Evolutionary conservation across 2,797 vertebrate species (phyloP).

Genomic region (Rhinichthys osculus): DNA sequence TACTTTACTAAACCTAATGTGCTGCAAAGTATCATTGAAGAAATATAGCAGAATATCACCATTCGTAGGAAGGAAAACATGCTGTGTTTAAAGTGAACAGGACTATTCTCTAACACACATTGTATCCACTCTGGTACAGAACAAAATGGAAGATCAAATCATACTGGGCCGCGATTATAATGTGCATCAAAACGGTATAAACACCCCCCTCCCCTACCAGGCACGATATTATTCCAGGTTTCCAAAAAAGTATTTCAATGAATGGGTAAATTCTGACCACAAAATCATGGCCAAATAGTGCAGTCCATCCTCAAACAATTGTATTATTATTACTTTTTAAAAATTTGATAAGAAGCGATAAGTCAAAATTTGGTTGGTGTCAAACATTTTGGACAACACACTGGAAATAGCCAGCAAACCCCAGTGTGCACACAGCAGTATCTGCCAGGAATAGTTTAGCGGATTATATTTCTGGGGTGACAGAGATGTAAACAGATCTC

Average conservation of each 20-base stretch:
- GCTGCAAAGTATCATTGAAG: background rate
- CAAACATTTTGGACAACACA: slow-evolving; percentile 46
- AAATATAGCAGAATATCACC: slow-evolving; percentile 9
- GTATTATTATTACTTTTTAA: background rate
- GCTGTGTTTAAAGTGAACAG: background rate
- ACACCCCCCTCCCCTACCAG: slow-evolving; percentile 23
- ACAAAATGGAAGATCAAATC: slow-evolving; percentile 69
- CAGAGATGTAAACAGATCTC: slow-evolving; percentile 66
- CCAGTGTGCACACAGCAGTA: slow-evolving; percentile 46
- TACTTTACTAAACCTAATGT: background rate
- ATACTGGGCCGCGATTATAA: slow-evolving; percentile 56
- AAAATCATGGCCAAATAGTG: slow-evolving; percentile 16
- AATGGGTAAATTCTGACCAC: background rate
- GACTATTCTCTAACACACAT: slow-evolving; percentile 20
- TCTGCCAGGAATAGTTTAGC: slow-evolving; percentile 62
- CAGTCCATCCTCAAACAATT: background rate
- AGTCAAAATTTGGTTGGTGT: slow-evolving; percentile 33
- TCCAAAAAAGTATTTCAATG: slow-evolving; percentile 2
- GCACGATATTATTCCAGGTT: slow-evolving; percentile 29
- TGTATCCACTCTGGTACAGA: slow-evolving; percentile 38
- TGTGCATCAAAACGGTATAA: slow-evolving; percentile 48
- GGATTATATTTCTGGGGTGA: slow-evolving; percentile 66
- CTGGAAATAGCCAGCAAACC: slow-evolving; percentile 49
- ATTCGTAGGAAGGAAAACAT: slow-evolving; percentile 12
- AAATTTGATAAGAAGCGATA: slow-evolving; percentile 7